Conservation (phyloP, 2,888 invertebrate species). For the Matsumyia berberina region DNA sequence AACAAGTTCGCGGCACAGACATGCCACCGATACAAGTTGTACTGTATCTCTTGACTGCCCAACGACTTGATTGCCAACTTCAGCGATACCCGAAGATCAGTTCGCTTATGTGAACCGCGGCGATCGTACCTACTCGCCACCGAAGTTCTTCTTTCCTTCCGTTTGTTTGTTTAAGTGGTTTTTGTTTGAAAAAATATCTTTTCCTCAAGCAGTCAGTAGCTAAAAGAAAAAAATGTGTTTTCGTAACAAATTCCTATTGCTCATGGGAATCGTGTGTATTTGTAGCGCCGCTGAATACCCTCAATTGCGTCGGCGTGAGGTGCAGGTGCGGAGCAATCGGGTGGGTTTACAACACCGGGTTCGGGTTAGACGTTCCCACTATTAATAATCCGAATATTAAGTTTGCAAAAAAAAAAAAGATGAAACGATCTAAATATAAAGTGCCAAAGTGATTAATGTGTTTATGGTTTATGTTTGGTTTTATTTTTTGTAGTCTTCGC, state of each 20-base stretch:
- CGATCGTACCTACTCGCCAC: conserved; percentile 36
- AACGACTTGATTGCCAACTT: conserved; percentile 4
- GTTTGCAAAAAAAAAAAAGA: conserved; percentile 13
- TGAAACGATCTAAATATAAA: conserved; percentile 50
- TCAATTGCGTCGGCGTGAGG: conserved; percentile 24
- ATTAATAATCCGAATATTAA: conserved; percentile 10
- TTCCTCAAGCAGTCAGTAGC: neutral
- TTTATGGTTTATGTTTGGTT: conserved; percentile 15
- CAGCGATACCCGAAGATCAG: conserved; percentile 31
- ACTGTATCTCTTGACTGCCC: neutral
- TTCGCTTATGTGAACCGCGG: conserved; percentile 51
- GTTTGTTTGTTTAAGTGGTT: conserved; percentile 1
- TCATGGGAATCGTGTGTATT: conserved; percentile 49
- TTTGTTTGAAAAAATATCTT: conserved; percentile 9
- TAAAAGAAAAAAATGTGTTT: conserved; percentile 44
- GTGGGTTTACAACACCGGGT: conserved; percentile 51
- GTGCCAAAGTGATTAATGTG: conserved; percentile 58
- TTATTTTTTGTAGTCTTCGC: conserved; percentile 49
- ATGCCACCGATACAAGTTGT: neutral
- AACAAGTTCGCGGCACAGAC: conserved; percentile 46
- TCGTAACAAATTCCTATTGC: conserved; percentile 34
- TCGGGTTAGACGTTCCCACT: conserved; percentile 5
- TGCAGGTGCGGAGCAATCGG: conserved; percentile 50
- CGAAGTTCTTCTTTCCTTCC: neutral
- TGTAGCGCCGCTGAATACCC: conserved; percentile 47